These are phyloP conservation scores for Anser cygnoides DNA, from an alignment of 2,113 vertebrate species.

Conservation along the genomic window DNA sequence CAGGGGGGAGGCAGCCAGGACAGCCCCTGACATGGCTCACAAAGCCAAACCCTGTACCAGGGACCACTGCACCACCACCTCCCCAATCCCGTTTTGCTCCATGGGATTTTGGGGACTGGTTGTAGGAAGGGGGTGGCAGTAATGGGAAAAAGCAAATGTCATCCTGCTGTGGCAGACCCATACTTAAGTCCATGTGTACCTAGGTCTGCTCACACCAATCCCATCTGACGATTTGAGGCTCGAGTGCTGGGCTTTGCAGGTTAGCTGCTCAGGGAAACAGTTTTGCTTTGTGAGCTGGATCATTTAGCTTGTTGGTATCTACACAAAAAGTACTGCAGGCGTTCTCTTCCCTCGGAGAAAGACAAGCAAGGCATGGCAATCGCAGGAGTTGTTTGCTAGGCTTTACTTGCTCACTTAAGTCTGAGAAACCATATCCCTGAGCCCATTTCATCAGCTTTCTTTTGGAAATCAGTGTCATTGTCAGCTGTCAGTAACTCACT, in stretches of 20 bases:
- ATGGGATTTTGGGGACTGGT: neutral
- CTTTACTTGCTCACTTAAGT: neutral
- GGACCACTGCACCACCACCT: neutral
- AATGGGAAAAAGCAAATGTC: neutral
- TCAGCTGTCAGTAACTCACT: slow-evolving; percentile 35
- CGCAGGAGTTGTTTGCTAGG: neutral
- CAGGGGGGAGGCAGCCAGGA: neutral
- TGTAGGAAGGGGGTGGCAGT: neutral
- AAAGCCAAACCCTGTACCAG: neutral
- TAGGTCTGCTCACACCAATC: rapidly evolving
- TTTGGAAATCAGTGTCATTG: slow-evolving; percentile 3
- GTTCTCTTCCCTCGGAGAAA: neutral
- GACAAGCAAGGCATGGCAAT: neutral
- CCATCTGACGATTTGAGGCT: neutral
- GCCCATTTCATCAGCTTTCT: neutral
- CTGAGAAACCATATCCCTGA: neutral
- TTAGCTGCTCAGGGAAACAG: rapidly evolving
- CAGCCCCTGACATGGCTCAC: neutral
- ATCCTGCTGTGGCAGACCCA: neutral
- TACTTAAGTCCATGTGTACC: neutral
- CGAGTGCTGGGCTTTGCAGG: neutral
- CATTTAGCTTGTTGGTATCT: neutral
- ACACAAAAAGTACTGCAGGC: neutral
- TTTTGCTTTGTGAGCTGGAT: neutral
- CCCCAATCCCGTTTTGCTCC: neutral